Evolutionary conservation across 2,888 invertebrate genomes (phyloP), one percentile per base, ranked within the genome.

Genomic region (Elegia similella): DNA sequence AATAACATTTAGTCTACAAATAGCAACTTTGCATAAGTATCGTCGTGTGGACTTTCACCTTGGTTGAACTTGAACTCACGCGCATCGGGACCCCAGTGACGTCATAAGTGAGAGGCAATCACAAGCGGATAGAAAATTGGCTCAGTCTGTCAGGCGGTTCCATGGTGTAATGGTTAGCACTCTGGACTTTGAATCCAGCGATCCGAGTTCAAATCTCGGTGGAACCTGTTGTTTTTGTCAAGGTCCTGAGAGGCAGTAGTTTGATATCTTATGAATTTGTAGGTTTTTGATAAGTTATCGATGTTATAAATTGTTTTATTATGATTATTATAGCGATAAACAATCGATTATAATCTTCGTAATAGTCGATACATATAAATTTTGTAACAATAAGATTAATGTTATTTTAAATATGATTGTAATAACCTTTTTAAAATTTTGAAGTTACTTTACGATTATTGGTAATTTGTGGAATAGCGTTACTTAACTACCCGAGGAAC

Each of bases 161-260:
- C 94, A 94, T 94, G 94, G 94, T 94, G 94, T 95, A 95, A 95
- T 93, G 94, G 95, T 95, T 93, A 95, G 95, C 95, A 95, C 95
- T 95, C 94, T 94, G 94, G 95, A 95, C 95, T 95, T 93, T 95
- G 94, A 95, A 95, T 95, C 95, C 94, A 95, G 95, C 94, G 94
- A 95, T 95, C 95, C 94, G 95, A 95, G 95, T 95, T 95, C 95
- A 94, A 95, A 94, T 95, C 95, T 95, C 95, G 94, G 95, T 94
- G 94, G 94, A 93, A 94, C 94, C 94, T 90, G 74, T 16, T n/a
- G 15, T 58, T 79, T 81, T 52, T 34, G 43, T 47, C 16, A 50
- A 13, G 34, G 32, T 34, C 17, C 34, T 15, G 10, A n/a, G n/a
- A 12, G 12, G n/a, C n/a, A n/a, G n/a, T n/a, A n/a, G n/a, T 38